A percentile compares a stretch with the other conserved stretches of the same genome.
phyloP scores from a whole-genome alignment of 1,140 invertebrate genomes.

The Bombus breviceps region DNA sequence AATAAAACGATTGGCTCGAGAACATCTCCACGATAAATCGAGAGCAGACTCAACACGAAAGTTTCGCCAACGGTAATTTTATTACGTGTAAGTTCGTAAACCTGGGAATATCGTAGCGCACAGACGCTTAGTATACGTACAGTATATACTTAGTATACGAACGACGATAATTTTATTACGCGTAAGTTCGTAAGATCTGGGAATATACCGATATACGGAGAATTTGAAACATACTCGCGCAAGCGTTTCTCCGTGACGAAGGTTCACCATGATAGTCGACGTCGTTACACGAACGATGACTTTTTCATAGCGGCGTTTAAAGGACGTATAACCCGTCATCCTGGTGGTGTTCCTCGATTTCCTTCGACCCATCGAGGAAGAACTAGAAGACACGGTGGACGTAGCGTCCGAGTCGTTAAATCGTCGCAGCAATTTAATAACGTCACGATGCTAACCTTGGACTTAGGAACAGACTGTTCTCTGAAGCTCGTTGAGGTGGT shows the following conservation, averaged over 20 bases:
- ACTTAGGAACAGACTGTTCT: not conserved
- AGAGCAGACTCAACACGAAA: not conserved
- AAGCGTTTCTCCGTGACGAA: not conserved
- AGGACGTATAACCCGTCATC: not conserved
- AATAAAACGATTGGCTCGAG: not conserved
- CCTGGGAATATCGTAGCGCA: not conserved
- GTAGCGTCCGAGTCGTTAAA: not conserved
- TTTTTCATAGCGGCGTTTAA: not conserved
- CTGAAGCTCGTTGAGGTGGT: not conserved
- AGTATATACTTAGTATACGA: no score
- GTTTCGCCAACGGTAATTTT: not conserved
- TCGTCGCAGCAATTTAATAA: conserved; percentile 18
- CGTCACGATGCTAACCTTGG: not conserved
- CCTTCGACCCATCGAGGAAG: no score
- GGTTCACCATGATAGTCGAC: not conserved
- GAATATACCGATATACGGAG: not conserved
- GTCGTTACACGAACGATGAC: not conserved
- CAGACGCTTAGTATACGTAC: no score
- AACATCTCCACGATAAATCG: not conserved
- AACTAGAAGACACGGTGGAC: no score
- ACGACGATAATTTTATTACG: not conserved
- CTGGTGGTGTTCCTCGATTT: not conserved
- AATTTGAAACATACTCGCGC: not conserved
- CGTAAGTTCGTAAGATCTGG: no score
- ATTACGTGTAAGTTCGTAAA: not conserved